Conservation (phyloP, 2,113 vertebrate species). For the Microcebus jonahi region DNA sequence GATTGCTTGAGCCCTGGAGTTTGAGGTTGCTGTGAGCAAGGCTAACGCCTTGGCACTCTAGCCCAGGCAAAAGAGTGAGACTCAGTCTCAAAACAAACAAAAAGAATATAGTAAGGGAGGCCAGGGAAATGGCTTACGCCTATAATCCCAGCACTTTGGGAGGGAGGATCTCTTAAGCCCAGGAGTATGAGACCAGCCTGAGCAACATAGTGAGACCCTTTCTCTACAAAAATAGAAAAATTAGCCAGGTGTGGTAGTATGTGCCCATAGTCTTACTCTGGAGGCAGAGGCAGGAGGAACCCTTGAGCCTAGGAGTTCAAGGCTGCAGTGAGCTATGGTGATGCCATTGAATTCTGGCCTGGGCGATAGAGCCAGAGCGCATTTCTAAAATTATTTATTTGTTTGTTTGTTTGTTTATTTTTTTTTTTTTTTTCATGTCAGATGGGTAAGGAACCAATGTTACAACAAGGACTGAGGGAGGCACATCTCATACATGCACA, state of each 20-base stretch:
- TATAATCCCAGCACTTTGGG: not conserved
- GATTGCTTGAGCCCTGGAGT: no score
- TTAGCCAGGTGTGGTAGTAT: not conserved
- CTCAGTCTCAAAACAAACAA: no score
- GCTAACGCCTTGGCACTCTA: no score
- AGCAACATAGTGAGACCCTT: not conserved
- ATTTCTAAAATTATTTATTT: not conserved
- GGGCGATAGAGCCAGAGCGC: not conserved
- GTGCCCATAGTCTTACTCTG: not conserved
- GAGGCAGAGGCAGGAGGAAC: not conserved
- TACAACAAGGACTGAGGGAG: no score
- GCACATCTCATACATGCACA: no score
- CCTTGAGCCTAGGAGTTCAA: not conserved
- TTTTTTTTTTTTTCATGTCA: no score
- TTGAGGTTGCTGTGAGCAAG: no score
- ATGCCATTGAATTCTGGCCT: not conserved
- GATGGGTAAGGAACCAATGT: no score
- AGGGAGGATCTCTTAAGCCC: not conserved
- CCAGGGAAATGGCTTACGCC: not conserved
- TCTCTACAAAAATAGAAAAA: not conserved
- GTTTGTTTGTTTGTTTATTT: no score
- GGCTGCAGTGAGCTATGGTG: not conserved
- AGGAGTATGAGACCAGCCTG: not conserved
- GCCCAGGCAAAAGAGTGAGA: no score
- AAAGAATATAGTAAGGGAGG: no score